These are phyloP conservation scores for Willisornis vidua DNA, from an alignment of 2,113 vertebrate species.

Conservation along the genomic window DNA sequence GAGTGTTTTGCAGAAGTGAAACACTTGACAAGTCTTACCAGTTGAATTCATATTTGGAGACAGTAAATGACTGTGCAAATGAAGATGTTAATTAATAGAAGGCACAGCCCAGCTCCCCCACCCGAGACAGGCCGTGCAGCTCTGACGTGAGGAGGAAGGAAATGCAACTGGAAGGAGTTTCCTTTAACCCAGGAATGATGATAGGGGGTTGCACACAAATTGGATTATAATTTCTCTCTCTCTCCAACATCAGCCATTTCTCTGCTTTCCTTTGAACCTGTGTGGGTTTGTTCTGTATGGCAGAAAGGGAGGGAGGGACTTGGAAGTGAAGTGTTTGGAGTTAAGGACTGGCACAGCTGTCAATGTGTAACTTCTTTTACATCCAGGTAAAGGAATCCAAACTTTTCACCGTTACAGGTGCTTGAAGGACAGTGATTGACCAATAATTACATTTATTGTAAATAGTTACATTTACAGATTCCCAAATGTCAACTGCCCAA, in stretches of 20 bases:
- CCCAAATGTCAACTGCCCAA: too few species aligned
- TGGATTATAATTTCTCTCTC: not conserved
- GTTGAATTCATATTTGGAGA: not conserved
- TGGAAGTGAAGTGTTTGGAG: not conserved
- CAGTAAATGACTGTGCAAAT: not conserved
- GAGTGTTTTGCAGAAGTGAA: not conserved
- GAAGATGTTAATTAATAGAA: not conserved
- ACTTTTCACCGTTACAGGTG: rapidly evolving
- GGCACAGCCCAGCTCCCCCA: not conserved
- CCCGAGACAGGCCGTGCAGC: not conserved
- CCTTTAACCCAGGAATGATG: not conserved
- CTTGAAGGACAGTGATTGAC: not conserved
- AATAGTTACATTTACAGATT: not conserved
- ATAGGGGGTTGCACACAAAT: not conserved
- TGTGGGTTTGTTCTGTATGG: not conserved
- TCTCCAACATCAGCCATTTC: not conserved
- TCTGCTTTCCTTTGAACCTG: not conserved
- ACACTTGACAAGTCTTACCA: not conserved
- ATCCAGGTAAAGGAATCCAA: not conserved
- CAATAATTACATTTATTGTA: not conserved
- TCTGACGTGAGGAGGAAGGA: not conserved
- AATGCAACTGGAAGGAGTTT: not conserved
- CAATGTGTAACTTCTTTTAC: not conserved
- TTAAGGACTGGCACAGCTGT: not conserved
- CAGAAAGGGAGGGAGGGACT: not conserved